Evolutionary conservation across 2,888 invertebrate species (phyloP), one percentile per base, ranked within the genome.

Genomic region (Caenorhabditis virilis): DNA sequence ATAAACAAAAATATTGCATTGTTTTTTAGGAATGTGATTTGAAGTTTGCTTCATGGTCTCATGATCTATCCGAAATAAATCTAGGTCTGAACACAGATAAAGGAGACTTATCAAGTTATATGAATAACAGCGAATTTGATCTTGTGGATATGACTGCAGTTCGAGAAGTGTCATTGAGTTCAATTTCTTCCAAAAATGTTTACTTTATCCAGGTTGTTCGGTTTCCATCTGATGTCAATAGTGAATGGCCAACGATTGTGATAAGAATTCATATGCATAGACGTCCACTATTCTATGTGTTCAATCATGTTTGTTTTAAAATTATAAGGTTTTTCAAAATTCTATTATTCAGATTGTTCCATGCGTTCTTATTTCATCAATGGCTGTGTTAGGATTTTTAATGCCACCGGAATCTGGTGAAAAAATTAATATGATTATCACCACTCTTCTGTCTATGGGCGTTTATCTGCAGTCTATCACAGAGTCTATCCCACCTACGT

Each of bases 51-150:
- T 86, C 86, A 1, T 88, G 87, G 87, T 87, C 87, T 0, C 87
- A 87, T 78, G 87, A 87, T 66, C 85, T 86, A 9, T 56, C 62
- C 1, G 84, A 85, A 69, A 80, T 87, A 55, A 76, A 91, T 80
- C 84, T 91, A 47, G 88, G 89, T 69, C 88, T 90, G 79, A 90
- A 90, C 80, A 89, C 90, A 51, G 89, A 90, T 53, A 72, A 77
- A 33, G 92, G 92, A 0, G 92, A 93, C 84, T 88, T 90, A 49
- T 90, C 90, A 73, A 92, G 92, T 86, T 93, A 92, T 84, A 91
- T 92, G 83, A 89, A 90, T n/a, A 93, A 92, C 84, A 91, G 91
- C 1, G 93, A 93, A 85, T 93, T 92, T 85, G 90, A 91, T 83
- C 85, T 93, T 72, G 80, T 86, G 22, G 83, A 84, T 55, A 85